phyloP scores from a whole-genome alignment of 2,113 vertebrate genomes.

The Camelus dromedarius region DNA sequence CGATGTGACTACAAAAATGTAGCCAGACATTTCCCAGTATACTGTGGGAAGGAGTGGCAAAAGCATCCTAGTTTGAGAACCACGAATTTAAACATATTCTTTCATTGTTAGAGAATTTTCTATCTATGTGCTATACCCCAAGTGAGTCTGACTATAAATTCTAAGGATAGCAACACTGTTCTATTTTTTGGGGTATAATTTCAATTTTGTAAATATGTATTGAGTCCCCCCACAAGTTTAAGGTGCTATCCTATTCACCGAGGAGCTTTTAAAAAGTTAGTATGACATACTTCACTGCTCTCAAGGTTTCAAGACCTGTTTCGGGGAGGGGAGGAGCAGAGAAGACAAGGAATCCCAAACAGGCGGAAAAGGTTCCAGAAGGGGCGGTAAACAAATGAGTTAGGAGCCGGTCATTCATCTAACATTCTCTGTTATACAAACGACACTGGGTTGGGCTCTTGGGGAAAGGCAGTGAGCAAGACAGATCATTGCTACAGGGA shows the following conservation, averaged over 20 bases:
- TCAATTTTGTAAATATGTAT: neutral
- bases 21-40: neutral
- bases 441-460: neutral
- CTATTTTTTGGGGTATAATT: neutral
- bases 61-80: neutral
- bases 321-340: neutral
- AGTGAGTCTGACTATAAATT: neutral
- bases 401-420: conserved; percentile 12
- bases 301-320: neutral
- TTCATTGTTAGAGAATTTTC: neutral
- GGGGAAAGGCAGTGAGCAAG: neutral
- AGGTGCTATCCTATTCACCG: neutral
- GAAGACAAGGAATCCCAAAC: neutral
- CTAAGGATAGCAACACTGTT: neutral
- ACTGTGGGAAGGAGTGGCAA: neutral
- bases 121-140: neutral
- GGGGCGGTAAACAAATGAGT: neutral
- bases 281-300: neutral
- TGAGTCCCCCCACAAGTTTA: neutral
- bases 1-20: neutral
- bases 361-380: neutral
- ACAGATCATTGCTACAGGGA: neutral
- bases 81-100: neutral
- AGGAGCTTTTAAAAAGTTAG: neutral
- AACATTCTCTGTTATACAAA: neutral